Evolutionary conservation across 2,888 invertebrate species (phyloP).

Genomic region (Fissipunctia ypsillon): DNA sequence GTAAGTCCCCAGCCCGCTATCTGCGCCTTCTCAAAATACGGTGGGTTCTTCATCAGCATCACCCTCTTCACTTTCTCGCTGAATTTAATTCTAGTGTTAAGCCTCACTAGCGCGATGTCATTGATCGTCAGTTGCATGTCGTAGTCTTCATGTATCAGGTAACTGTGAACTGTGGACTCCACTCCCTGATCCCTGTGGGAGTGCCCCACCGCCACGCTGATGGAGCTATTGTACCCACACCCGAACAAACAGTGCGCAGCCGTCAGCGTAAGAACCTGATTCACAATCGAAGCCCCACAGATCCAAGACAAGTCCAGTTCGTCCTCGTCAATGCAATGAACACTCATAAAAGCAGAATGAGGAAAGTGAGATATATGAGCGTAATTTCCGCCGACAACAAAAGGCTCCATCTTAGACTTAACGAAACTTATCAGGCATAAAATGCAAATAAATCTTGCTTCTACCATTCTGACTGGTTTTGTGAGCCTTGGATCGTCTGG

Average conservation of each 20-base stretch:
- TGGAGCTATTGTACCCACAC: conserved; percentile 21
- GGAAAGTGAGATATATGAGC: conserved; percentile 27
- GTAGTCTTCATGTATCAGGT: conserved; percentile 25
- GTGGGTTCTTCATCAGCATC: conserved; percentile 23
- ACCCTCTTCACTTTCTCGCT: conserved; percentile 29
- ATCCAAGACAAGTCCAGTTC: conserved; percentile 47
- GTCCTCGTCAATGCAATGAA: conserved; percentile 16
- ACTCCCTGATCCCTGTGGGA: conserved; percentile 16
- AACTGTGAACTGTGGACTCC: conserved; percentile 28
- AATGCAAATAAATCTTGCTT: conserved; percentile 7
- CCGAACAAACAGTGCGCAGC: conserved; percentile 57
- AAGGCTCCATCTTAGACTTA: conserved; percentile 31
- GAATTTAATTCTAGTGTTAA: conserved; percentile 12
- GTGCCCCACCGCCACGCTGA: conserved; percentile 44
- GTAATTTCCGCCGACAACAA: conserved; percentile 35
- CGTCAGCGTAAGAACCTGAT: conserved; percentile 52
- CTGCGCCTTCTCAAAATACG: conserved; percentile 49
- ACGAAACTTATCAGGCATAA: background rate
- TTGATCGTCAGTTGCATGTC: background rate
- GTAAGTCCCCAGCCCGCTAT: conserved; percentile 46
- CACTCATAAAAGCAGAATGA: conserved; percentile 55
- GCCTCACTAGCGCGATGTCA: conserved; percentile 37
- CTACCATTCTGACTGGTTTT: conserved; percentile 16
- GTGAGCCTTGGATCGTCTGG: background rate
- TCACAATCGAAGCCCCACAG: conserved; percentile 62